phyloP scores from a whole-genome alignment of 2,888 invertebrate species.

The Pandemis heparana region DNA sequence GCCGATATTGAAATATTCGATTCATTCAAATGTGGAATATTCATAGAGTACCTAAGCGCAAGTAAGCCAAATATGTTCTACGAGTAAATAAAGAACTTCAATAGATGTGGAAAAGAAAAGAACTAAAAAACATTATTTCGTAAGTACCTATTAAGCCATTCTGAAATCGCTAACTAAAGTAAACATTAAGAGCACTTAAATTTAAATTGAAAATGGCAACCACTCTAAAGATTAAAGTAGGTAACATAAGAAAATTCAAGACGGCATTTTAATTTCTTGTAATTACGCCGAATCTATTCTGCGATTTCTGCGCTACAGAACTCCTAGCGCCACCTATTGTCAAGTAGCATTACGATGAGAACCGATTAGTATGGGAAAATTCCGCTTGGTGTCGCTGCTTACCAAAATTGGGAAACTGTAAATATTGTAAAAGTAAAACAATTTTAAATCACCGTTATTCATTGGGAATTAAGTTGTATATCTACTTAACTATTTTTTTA shows the following conservation, averaged over 20 bases:
- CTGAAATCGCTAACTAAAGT: not conserved
- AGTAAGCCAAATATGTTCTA: not conserved
- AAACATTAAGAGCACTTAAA: not conserved
- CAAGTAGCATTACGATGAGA: conserved; percentile 8
- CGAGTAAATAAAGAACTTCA: not conserved
- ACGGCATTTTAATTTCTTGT: not conserved
- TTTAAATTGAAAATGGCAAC: not conserved
- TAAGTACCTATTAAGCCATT: not conserved
- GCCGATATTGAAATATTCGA: not conserved
- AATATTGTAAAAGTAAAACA: not conserved
- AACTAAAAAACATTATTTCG: not conserved
- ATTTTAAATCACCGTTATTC: not conserved
- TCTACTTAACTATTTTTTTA: not conserved
- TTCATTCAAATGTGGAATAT: not conserved
- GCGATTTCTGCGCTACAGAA: conserved; percentile 2
- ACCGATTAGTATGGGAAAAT: conserved; percentile 35
- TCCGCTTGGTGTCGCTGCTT: conserved; percentile 41
- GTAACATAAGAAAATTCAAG: not conserved
- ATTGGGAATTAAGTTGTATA: not conserved
- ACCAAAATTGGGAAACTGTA: conserved; percentile 3
- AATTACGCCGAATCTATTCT: conserved; percentile 1
- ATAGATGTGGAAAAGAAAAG: not conserved
- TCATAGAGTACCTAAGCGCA: not conserved
- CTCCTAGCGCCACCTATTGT: conserved; percentile 43
- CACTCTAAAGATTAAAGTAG: not conserved